Evolutionary conservation across 2,888 invertebrate species (phyloP), one percentile per base, ranked within the genome.

Genomic region (Lasiommata megera): DNA sequence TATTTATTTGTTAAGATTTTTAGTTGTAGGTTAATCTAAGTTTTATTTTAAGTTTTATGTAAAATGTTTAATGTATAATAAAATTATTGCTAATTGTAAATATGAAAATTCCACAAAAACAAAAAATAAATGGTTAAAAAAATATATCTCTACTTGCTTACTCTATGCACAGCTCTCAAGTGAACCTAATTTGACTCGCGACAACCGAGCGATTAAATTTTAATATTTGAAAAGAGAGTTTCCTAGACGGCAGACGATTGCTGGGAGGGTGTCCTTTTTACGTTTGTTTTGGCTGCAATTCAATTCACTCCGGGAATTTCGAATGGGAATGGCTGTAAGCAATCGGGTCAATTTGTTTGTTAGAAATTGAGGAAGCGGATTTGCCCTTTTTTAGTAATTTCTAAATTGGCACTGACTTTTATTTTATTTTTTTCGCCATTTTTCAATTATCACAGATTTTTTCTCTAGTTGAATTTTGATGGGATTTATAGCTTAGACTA

Each of bases 161-260:
- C 17, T 84, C 86, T 79, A 34, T 76, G 77, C 1, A 64, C 63
- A 73, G 85, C 80, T 81, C 88, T 85, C 84, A 80, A 76, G 87
- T 84, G 85, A 74, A 81, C 74, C 88, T 91, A 91, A 91, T 91
- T 90, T 80, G 89, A 86, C 87, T 87, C 83, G 91, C 91, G 91
- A 91, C 91, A 91, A 88, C 87, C 84, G 76, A 76, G 79, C 90
- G 91, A 91, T 91, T 91, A 91, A 91, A 91, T 91, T 91, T 91
- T 91, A 91, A 91, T 91, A 91, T 91, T 91, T 91, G 90, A 91
- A 87, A 82, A 88, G 84, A 80, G 80, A 73, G 68, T 74, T 74
- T 46, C 72, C 57, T 46, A 77, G 73, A 76, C 77, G 80, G 80
- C 83, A 72, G 74, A 72, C 77, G 76, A 79, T 75, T 78, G 80